Conservation (phyloP, 2,797 vertebrate species). For the Sebastes minor region DNA sequence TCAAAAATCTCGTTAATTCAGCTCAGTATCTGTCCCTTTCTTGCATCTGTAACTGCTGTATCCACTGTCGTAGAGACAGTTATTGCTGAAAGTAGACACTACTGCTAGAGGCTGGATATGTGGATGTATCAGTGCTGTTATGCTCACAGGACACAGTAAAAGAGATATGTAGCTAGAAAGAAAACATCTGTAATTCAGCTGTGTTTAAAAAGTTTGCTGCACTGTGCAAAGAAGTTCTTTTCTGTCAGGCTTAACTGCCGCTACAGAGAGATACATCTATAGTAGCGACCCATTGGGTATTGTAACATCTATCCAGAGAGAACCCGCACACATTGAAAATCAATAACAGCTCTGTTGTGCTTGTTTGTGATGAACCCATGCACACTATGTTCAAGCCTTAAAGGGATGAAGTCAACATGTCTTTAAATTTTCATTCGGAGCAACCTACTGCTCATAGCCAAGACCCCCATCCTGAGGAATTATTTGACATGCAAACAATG, state of each 20-base stretch:
- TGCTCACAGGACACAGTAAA: neutral
- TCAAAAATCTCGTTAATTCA: neutral
- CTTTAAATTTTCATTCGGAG: neutral
- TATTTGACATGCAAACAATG: constrained; percentile 53
- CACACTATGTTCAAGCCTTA: neutral
- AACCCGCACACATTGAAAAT: neutral
- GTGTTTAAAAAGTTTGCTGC: constrained; percentile 6
- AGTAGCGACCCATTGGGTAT: neutral
- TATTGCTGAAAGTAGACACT: constrained; percentile 4
- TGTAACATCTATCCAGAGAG: neutral
- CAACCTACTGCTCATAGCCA: neutral
- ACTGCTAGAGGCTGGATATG: neutral
- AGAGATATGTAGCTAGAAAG: neutral
- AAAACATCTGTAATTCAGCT: constrained; percentile 1
- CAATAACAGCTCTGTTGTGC: constrained; percentile 1
- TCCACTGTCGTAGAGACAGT: neutral
- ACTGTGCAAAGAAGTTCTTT: neutral
- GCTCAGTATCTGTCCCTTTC: neutral
- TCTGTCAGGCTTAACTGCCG: neutral
- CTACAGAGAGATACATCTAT: neutral
- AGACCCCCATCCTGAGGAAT: neutral
- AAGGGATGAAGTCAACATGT: neutral
- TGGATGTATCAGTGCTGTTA: neutral
- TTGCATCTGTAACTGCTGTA: neutral
- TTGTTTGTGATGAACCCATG: constrained; percentile 5